Evolutionary conservation across 2,113 vertebrate species (phyloP).

Genomic region (Rhipidura dahli): DNA sequence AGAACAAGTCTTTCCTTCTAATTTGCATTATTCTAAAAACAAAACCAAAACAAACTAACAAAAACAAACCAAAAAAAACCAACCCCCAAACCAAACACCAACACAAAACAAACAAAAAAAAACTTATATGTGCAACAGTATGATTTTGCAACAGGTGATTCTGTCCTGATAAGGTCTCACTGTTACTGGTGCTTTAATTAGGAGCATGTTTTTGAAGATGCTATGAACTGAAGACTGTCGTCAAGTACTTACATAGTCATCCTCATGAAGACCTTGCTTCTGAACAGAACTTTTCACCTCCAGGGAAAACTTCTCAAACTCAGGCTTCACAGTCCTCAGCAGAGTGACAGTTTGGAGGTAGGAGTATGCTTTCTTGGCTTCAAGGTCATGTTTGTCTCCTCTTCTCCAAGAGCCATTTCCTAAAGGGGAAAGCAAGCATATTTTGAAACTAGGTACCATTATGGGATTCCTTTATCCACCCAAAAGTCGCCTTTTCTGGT

Average conservation of each 20-base stretch:
- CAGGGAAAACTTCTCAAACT: conserved; percentile 94
- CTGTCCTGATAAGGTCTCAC: background rate
- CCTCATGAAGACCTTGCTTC: conserved; percentile 80
- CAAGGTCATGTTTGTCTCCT: conserved; percentile 89
- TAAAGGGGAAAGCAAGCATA: conserved; percentile 68
- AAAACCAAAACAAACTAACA: too few relatives aligned
- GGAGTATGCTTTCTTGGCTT: conserved; percentile 89
- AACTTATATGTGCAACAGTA: background rate
- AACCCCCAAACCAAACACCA: too few relatives aligned
- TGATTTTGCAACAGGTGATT: conserved; percentile 12
- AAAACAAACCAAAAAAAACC: too few relatives aligned
- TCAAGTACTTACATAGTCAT: conserved; percentile 87
- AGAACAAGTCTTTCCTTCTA: background rate
- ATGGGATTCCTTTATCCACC: conserved; percentile 5
- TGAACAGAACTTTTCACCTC: conserved; percentile 89
- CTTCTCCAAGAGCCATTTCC: conserved; percentile 95
- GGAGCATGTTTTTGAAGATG: conserved; percentile 24
- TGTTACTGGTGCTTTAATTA: conserved; percentile 52
- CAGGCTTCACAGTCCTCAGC: conserved; percentile 90
- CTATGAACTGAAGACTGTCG: background rate
- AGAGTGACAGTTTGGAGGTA: conserved; percentile 92
- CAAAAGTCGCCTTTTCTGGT: background rate
- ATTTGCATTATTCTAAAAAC: background rate
- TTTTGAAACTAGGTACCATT: conserved; percentile 49
- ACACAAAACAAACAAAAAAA: background rate